These are phyloP conservation scores for Heliornis fulica DNA, from an alignment of 2,113 vertebrate species.

Conservation along the genomic window DNA sequence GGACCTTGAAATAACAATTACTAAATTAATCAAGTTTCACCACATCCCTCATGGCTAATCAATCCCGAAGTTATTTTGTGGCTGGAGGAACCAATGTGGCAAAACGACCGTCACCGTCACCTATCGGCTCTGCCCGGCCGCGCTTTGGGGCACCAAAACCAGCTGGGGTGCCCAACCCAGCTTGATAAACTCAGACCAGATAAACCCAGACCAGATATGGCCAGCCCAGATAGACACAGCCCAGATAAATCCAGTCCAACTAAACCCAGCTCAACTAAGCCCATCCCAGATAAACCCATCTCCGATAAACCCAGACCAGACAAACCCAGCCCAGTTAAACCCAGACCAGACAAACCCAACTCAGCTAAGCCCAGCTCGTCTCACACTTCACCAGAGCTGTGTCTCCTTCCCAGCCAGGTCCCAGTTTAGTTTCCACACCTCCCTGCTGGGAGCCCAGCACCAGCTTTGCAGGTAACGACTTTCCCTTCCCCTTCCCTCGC, in stretches of 20 bases:
- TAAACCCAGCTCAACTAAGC: too few species aligned
- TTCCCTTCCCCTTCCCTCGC: not conserved
- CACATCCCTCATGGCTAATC: not conserved
- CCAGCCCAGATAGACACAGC: not conserved
- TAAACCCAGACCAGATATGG: not conserved
- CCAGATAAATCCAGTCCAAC: not conserved
- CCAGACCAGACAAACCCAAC: not conserved
- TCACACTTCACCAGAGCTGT: too few species aligned
- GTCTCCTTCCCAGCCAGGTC: not conserved
- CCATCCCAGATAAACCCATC: not conserved
- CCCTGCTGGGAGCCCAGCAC: not conserved
- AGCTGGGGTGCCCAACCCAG: too few species aligned
- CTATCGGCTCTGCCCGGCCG: accelerated
- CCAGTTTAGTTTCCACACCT: not conserved
- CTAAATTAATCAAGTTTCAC: not conserved
- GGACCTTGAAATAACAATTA: not conserved
- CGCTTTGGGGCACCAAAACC: accelerated
- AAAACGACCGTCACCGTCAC: too few species aligned
- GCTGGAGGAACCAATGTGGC: too few species aligned
- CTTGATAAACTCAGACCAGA: not conserved
- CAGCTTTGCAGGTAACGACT: not conserved
- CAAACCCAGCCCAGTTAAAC: not conserved
- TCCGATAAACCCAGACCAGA: not conserved
- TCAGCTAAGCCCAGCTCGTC: not conserved
- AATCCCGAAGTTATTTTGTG: not conserved